phyloP scores from a whole-genome alignment of 2,797 vertebrate species.

The Acanthurus tractus region DNA sequence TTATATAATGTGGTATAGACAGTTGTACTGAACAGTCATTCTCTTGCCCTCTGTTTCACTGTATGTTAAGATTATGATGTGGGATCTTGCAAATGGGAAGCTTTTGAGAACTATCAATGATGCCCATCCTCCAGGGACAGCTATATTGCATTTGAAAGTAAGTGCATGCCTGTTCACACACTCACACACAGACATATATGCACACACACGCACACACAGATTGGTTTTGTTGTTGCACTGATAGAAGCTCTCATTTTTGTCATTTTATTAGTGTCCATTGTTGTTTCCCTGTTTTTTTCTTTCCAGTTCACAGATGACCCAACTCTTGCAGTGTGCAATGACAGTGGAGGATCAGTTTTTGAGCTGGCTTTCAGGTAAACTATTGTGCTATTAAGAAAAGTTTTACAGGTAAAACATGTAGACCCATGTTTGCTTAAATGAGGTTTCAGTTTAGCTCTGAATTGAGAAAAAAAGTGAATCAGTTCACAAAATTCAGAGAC shows the following conservation, averaged over 20 bases:
- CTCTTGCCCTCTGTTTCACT: neutral
- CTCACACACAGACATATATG: neutral
- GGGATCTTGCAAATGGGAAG: conserved; percentile 98
- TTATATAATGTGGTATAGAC: neutral
- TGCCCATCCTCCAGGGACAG: conserved; percentile 97
- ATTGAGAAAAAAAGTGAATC: too few relatives aligned
- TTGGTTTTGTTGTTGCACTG: neutral
- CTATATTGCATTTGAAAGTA: conserved; percentile 96
- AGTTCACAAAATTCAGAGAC: too few relatives aligned
- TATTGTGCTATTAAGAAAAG: fast-evolving
- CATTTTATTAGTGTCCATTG: neutral
- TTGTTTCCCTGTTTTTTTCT: neutral
- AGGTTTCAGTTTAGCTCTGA: too few relatives aligned
- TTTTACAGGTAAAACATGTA: too few relatives aligned
- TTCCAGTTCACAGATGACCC: conserved; percentile 96
- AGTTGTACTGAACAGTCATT: neutral
- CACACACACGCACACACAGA: neutral
- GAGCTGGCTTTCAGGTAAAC: conserved; percentile 96
- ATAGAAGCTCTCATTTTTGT: neutral
- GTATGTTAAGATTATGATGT: conserved; percentile 93
- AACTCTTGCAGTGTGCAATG: conserved; percentile 95
- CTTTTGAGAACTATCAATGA: conserved; percentile 95
- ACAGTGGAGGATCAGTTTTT: conserved; percentile 98
- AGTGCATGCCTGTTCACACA: neutral
- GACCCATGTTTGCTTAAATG: too few relatives aligned